Conservation (phyloP, 2,797 vertebrate species). For the Brotogeris chrysoptera region DNA sequence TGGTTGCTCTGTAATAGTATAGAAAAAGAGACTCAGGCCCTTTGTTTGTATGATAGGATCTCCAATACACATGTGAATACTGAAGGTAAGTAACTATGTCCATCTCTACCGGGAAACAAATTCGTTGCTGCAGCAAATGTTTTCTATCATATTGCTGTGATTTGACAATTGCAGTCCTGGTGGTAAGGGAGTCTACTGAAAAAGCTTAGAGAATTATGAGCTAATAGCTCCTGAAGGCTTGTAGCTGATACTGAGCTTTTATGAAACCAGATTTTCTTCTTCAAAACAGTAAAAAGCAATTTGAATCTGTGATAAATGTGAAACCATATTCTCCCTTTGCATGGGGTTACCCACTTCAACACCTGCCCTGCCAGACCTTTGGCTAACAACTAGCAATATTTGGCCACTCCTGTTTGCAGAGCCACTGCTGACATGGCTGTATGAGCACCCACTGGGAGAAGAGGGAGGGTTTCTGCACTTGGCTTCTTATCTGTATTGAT, state of each 20-base stretch:
- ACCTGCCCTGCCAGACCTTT: background rate
- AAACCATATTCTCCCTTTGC: background rate
- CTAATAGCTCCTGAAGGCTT: constrained; percentile 51
- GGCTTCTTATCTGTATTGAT: background rate
- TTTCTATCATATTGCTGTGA: constrained; percentile 35
- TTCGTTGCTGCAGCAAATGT: constrained; percentile 10
- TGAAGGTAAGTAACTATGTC: background rate
- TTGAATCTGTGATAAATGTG: background rate
- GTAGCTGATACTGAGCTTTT: constrained; percentile 27
- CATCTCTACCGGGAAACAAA: background rate
- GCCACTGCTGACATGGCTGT: background rate
- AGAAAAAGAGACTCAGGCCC: background rate
- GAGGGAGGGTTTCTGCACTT: background rate
- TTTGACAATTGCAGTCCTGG: constrained; percentile 49
- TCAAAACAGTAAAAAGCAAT: background rate
- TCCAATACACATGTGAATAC: background rate
- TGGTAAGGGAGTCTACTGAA: background rate
- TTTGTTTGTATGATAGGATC: background rate
- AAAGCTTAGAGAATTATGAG: constrained; percentile 45
- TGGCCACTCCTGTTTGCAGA: background rate
- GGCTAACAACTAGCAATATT: background rate
- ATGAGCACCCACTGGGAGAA: rapidly evolving
- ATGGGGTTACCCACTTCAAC: background rate
- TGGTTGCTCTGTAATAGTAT: background rate
- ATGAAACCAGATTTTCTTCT: constrained; percentile 5